Conservation (phyloP, 2,888 invertebrate species). For the Hartigia nigra region DNA sequence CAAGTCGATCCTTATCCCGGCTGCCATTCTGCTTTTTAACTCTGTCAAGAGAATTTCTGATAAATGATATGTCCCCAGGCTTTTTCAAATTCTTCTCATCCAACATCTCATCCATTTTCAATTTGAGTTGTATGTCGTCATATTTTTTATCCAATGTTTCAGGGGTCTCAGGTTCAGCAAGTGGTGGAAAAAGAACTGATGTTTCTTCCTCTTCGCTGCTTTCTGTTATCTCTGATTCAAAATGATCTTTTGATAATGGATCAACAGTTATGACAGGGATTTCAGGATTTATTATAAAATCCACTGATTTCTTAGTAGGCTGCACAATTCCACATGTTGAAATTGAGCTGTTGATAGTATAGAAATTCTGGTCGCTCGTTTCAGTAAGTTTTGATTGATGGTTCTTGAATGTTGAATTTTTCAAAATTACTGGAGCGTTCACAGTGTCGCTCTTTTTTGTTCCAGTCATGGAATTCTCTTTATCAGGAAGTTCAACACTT, state of each 20-base stretch:
- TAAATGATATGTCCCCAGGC: not conserved
- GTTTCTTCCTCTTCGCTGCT: not conserved
- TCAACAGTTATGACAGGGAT: not conserved
- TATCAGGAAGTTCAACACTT: not conserved
- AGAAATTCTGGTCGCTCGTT: not conserved
- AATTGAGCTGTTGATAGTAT: not conserved
- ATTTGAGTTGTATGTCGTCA: slow-evolving; percentile 1
- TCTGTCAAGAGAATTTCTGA: not conserved
- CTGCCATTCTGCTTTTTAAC: not conserved
- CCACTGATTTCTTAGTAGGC: not conserved
- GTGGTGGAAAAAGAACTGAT: not conserved
- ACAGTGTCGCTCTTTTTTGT: not conserved
- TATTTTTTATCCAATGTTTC: slow-evolving; percentile 9
- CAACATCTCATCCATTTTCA: slow-evolving; percentile 15
- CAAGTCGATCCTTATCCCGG: not conserved
- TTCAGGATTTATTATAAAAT: not conserved
- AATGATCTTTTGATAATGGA: not conserved
- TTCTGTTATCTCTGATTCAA: not conserved
- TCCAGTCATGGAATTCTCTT: not conserved
- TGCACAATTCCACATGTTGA: not conserved
- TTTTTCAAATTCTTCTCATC: slow-evolving; percentile 4
- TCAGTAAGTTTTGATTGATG: not conserved
- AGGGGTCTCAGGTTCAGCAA: not conserved
- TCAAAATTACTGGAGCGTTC: not conserved
- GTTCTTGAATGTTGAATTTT: not conserved